phyloP scores from a whole-genome alignment of 2,113 vertebrate species.

The Periophthalmodon schlosseri region DNA sequence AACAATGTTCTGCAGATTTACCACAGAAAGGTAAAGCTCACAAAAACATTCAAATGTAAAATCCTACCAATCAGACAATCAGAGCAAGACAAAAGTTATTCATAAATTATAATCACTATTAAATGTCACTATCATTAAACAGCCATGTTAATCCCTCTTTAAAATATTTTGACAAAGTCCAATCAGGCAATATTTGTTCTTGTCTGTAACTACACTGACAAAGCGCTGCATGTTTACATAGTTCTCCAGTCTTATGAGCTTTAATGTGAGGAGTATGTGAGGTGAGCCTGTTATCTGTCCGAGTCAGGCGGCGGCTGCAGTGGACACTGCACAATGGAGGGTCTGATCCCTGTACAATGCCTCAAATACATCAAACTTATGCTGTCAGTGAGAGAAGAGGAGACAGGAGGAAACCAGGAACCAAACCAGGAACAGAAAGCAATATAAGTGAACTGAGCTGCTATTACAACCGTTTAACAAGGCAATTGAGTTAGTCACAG shows the following conservation, averaged over 20 bases:
- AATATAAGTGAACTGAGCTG: not conserved
- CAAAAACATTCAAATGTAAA: too few relatives aligned
- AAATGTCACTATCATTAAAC: not conserved
- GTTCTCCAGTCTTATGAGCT: slow-evolving; percentile 40
- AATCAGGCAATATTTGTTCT: not conserved
- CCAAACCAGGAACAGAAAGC: not conserved
- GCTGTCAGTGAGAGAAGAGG: slow-evolving; percentile 11
- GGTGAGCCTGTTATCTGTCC: slow-evolving; percentile 57
- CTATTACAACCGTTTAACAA: not conserved
- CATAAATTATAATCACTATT: not conserved
- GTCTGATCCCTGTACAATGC: slow-evolving; percentile 29
- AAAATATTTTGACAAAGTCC: not conserved
- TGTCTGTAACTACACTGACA: slow-evolving; percentile 10
- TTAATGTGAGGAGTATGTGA: slow-evolving; percentile 27
- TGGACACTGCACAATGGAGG: slow-evolving; percentile 40
- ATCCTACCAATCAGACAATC: too few relatives aligned
- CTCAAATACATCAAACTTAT: slow-evolving; percentile 38
- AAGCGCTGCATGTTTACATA: slow-evolving; percentile 42
- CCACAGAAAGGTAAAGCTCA: too few relatives aligned
- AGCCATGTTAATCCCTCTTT: not conserved
- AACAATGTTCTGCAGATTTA: too few relatives aligned
- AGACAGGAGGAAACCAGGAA: not conserved
- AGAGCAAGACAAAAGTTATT: not conserved
- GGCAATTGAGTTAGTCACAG: not conserved
- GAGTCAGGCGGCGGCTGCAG: slow-evolving; percentile 43